These are phyloP conservation scores for Drosophila melanosoma DNA, from an alignment of 2,888 invertebrate genomes.

Conservation along the genomic window DNA sequence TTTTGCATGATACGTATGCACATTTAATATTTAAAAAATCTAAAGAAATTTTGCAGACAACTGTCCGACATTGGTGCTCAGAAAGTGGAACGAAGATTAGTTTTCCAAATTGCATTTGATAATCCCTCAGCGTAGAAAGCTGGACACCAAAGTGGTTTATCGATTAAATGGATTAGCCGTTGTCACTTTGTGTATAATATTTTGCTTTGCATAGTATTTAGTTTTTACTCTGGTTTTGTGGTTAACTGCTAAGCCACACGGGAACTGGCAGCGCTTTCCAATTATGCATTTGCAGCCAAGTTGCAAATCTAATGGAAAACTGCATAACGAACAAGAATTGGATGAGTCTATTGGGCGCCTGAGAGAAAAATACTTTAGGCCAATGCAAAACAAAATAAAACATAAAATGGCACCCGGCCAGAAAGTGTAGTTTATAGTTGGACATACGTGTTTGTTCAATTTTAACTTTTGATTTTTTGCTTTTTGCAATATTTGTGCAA, in stretches of 20 bases:
- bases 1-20: not conserved
- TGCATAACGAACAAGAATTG: conserved; percentile 17
- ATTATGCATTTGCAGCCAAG: conserved; percentile 30
- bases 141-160: conserved; percentile 32
- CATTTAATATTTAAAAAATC: not conserved
- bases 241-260: conserved; percentile 31
- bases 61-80: not conserved
- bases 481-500: not conserved
- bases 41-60: not conserved
- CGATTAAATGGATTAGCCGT: conserved; percentile 37
- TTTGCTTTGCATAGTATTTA: not conserved
- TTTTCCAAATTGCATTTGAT: conserved; percentile 10
- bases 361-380: not conserved
- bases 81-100: not conserved
- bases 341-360: conserved; percentile 24
- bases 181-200: not conserved
- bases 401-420: conserved; percentile 51
- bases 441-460: not conserved
- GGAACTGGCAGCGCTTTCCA: conserved; percentile 28
- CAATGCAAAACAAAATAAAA: conserved; percentile 4
- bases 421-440: conserved; percentile 40
- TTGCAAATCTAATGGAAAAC: conserved; percentile 31
- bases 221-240: conserved; percentile 11
- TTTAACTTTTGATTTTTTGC: not conserved
- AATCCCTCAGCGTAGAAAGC: conserved; percentile 3